These are phyloP conservation scores for Oncorhynchus nerka DNA, from an alignment of 2,113 vertebrate genomes.

Conservation along the genomic window DNA sequence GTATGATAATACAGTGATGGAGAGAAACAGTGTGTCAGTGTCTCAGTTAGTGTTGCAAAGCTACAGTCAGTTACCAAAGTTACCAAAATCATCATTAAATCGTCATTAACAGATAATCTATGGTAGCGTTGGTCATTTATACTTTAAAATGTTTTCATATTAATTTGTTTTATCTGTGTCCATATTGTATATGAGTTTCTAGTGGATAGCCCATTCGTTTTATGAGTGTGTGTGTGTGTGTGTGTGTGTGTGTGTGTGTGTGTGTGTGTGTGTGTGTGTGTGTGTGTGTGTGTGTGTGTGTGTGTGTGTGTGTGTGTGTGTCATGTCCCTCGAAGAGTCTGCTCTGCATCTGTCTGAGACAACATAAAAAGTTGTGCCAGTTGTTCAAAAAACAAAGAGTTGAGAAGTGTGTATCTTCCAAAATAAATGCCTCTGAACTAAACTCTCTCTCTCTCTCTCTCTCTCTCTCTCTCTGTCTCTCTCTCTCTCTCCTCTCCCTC, in stretches of 20 bases:
- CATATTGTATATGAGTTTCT: no score
- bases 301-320: background rate
- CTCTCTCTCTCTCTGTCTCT: background rate
- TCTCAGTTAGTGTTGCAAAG: background rate
- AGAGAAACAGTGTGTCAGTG: background rate
- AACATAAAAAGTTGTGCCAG: no score
- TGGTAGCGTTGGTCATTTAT: no score
- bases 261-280: background rate
- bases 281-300: background rate
- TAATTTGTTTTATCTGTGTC: no score
- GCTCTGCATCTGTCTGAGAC: no score
- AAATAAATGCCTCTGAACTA: background rate
- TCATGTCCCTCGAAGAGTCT: background rate
- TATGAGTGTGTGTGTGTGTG: background rate
- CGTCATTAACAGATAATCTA: no score
- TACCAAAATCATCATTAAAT: no score
- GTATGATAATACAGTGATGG: background rate
- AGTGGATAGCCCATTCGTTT: no score
- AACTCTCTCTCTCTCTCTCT: background rate
- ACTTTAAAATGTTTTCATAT: no score
- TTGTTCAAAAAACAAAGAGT: background rate
- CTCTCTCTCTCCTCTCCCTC: background rate
- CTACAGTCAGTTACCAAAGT: no score
- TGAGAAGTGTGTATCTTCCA: background rate
- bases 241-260: background rate